Conservation (phyloP, 2,888 invertebrate species). For the Odontocerum albicorne region DNA sequence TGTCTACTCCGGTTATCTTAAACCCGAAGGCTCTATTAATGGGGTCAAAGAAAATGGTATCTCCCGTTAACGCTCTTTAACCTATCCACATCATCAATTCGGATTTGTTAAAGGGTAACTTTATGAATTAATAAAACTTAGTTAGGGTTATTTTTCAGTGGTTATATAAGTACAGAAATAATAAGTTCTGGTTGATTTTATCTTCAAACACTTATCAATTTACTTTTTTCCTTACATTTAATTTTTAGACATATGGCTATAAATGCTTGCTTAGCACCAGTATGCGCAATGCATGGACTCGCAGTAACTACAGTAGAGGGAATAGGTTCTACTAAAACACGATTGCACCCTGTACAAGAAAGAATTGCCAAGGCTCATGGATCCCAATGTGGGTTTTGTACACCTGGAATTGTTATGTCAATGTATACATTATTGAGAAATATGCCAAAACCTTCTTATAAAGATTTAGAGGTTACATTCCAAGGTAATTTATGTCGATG, state of each 20-base stretch:
- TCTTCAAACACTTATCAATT: too few relatives aligned
- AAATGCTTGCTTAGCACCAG: conserved; percentile 87
- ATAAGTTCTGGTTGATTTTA: too few relatives aligned
- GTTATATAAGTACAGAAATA: too few relatives aligned
- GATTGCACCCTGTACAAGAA: conserved; percentile 85
- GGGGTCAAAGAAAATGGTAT: too few relatives aligned
- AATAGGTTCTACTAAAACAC: conserved; percentile 78
- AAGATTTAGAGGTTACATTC: conserved; percentile 76
- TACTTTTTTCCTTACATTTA: too few relatives aligned
- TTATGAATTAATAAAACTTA: too few relatives aligned
- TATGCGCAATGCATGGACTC: conserved; percentile 84
- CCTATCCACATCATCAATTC: too few relatives aligned
- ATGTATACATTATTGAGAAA: conserved; percentile 87
- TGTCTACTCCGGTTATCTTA: too few relatives aligned
- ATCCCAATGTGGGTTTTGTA: conserved; percentile 94
- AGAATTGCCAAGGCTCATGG: conserved; percentile 88
- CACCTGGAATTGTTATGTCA: conserved; percentile 96
- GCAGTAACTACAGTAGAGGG: conserved; percentile 94
- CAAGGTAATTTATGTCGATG: conserved; percentile 89
- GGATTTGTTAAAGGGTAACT: too few relatives aligned
- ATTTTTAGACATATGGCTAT: conserved; percentile 76
- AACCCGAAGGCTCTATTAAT: too few relatives aligned
- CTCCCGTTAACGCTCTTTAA: too few relatives aligned
- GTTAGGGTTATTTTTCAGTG: too few relatives aligned
- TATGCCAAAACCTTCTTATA: conserved; percentile 69